Evolutionary conservation across 2,113 vertebrate species (phyloP), one percentile per base, ranked within the genome.

Genomic region (Pseudorectes ferrugineus): DNA sequence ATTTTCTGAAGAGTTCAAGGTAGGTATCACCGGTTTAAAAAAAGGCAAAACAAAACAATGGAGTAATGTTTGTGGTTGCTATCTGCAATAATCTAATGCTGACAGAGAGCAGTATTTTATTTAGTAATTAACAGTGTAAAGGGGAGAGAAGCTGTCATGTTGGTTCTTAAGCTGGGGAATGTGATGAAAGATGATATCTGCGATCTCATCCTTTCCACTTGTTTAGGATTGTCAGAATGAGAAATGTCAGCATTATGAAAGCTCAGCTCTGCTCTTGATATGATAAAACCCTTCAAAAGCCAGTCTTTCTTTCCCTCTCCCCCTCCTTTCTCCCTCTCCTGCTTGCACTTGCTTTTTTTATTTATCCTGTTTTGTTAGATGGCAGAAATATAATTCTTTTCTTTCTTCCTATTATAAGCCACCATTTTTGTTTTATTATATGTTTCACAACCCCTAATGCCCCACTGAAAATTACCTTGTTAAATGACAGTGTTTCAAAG

Each of bases 141-240:
- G 97, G 98, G 98, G 97, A 98, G 97, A 98, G 97, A 97, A 98
- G 98, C 98, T 98, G 98, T 99, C 98, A 98, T 98, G 98, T 98
- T 98, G 98, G 98, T 99, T 99, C 98, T 98, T 97, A 98, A 98
- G 98, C 98, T 98, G 98, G 98, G 97, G 98, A 99, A 99, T 98
- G 98, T 98, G 98, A 98, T 98, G 98, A 99, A 99, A 99, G 99
- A 99, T 99, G 98, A 99, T 99, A 99, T 98, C 99, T 98, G 98
- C 98, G 98, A 99, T 99, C 99, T 99, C 99, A 99, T 99, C 99
- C 99, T 99, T 99, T 98, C 98, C 98, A 99, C 99, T 99, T 99
- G 99, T 99, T 99, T 99, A 98, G 98, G 98, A 99, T 99, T 99
- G 99, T 99, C 99, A 99, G 98, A 98, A 99, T 99, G 99, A 99